Base-by-base conservation (phyloP, 2,888 invertebrate genomes). In the Hemistola chrysoprasaria region DNA sequence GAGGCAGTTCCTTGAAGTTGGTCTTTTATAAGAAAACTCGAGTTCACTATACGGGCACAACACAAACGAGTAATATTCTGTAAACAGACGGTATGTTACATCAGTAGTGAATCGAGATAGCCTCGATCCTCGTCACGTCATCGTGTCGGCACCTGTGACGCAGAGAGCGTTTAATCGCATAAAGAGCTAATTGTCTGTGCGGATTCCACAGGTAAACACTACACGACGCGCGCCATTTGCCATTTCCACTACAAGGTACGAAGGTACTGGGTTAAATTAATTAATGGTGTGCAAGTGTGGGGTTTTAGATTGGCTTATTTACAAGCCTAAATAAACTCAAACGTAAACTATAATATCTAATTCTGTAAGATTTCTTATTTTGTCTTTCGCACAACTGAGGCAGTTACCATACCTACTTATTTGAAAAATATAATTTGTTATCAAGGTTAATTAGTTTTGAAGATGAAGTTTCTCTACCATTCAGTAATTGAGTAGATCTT, bases 141-240 rank as follows among this genome's bases (percentile, higher is more conserved):
- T 56, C 59, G 59, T 58, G 63, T 60, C 61, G 70, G 72, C 82
- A 84, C 79, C 75, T 78, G 78, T 66, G 71, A 50, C 48, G 69
- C 69, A 65, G 64, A n/a, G 62, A 62, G 68, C 67, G 65, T 77
- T 78, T 87, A 87, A 88, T 87, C 87, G 79, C 63, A 78, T 83
- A 77, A 79, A 79, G 78, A 78, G 85, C 78, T 88, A 88, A 88
- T 88, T 88, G 88, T 85, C 83, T 83, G 83, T 77, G 53, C 73
- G 81, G 78, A 85, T 83, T 78, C 81, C 82, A 71, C 78, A 79
- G 78, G 86, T 85, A 87, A 86, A 86, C 82, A 85, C 76, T 74
- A 78, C 78, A 71, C 63, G 61, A 61, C 62, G 16, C 45, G 58
- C 61, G 62, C 62, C 70, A 66, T 75, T 78, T 73, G 69, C 73